Evolutionary conservation across 2,888 invertebrate species (phyloP).

Genomic region (Spisula solida): DNA sequence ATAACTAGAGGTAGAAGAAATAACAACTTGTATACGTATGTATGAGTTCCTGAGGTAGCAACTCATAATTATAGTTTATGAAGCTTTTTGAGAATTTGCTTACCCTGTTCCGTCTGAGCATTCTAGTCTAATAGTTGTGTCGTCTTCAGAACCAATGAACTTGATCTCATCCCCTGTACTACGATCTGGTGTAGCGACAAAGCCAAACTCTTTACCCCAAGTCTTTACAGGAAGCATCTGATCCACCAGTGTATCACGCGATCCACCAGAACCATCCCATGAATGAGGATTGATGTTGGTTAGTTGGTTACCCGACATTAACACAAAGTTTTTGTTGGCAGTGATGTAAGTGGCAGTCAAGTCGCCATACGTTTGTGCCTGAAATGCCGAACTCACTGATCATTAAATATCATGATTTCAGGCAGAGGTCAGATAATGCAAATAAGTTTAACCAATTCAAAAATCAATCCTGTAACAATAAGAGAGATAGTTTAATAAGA

Average conservation of each 20-base stretch:
- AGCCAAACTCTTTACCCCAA: conserved; percentile 81
- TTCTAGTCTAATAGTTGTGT: conserved; percentile 57
- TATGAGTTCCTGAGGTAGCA: too few species aligned
- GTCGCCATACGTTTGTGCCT: conserved; percentile 74
- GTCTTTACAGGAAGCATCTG: conserved; percentile 78
- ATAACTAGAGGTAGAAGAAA: too few species aligned
- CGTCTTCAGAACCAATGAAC: conserved; percentile 71
- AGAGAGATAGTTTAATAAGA: too few species aligned
- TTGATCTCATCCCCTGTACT: conserved; percentile 78
- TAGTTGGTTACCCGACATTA: conserved; percentile 80
- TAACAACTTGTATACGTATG: too few species aligned
- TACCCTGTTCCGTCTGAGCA: conserved; percentile 54
- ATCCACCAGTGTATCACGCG: conserved; percentile 76
- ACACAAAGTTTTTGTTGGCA: conserved; percentile 75
- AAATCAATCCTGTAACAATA: too few species aligned
- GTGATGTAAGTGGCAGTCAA: conserved; percentile 78
- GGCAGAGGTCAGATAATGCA: too few species aligned
- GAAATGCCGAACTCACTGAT: neutral
- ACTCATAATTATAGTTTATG: too few species aligned
- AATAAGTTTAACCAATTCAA: too few species aligned
- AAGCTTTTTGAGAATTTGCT: neutral
- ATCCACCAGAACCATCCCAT: conserved; percentile 30
- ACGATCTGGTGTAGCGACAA: conserved; percentile 78
- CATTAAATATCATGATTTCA: too few species aligned
- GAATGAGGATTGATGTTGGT: conserved; percentile 58